These are phyloP conservation scores for Drosophila mimetica DNA, from an alignment of 2,888 invertebrate genomes.

Conservation along the genomic window DNA sequence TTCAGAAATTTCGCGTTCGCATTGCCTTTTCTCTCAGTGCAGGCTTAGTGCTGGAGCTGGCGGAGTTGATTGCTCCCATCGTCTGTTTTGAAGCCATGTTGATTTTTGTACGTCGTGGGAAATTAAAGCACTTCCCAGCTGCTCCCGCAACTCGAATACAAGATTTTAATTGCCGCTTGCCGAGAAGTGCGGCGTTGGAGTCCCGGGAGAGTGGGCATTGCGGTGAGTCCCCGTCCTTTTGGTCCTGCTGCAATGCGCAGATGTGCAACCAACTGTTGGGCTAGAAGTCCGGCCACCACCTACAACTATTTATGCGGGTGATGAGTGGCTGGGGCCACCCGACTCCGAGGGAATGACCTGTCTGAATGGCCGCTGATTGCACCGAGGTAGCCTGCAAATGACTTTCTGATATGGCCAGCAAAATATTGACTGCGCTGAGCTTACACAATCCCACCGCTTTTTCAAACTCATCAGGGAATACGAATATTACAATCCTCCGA, in stretches of 20 bases:
- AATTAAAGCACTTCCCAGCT: constrained; percentile 70
- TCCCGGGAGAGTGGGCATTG: constrained; percentile 15
- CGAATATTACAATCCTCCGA: not conserved
- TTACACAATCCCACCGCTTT: constrained; percentile 7
- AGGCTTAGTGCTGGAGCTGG: not conserved
- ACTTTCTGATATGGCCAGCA: constrained; percentile 24
- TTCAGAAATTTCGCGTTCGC: too few relatives aligned
- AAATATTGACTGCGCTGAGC: constrained; percentile 26
- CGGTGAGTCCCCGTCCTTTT: constrained; percentile 17
- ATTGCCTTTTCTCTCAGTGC: too few relatives aligned
- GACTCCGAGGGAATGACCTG: constrained; percentile 42
- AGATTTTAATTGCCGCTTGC: constrained; percentile 75
- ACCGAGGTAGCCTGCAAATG: constrained; percentile 25
- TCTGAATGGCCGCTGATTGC: constrained; percentile 47
- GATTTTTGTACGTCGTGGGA: constrained; percentile 67
- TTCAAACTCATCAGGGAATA: constrained; percentile 19
- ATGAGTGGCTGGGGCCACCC: constrained; percentile 22
- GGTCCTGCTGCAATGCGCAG: constrained; percentile 41
- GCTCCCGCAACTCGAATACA: constrained; percentile 58
- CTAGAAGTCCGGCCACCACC: constrained; percentile 18
- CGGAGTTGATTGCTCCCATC: constrained; percentile 28
- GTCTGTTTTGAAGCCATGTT: constrained; percentile 41
- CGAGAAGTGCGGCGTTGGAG: constrained; percentile 27
- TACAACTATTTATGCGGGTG: constrained; percentile 16
- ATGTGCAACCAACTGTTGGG: constrained; percentile 76